Evolutionary conservation across 2,113 vertebrate genomes (phyloP), one percentile per base, ranked within the genome.

Genomic region (Cebidichthys violaceus): DNA sequence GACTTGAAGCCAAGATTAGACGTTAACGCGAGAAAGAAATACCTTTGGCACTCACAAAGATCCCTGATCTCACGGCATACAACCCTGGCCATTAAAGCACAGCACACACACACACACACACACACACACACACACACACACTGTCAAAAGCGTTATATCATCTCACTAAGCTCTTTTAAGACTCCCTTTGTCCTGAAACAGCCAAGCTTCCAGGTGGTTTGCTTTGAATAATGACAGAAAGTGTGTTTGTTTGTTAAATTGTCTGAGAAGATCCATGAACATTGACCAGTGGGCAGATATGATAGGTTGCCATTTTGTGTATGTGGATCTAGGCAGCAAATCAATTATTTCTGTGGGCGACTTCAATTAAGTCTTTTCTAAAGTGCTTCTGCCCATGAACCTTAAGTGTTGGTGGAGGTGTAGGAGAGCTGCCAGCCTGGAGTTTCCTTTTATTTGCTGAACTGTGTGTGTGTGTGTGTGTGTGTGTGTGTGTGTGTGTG

Each of bases 401-500:
- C 57, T 47, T 70, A 54, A 83, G 77, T 69, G 68, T 75, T 77
- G 86, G 79, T 79, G 33, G 80, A 85, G 76, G 33, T 55, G 35
- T 24, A 65, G 24, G 72, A 75, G 67, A 29, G 69, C 57, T 70
- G 70, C 52, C 74, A 60, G 61, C 75, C 62, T 68, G 41, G 74
- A 74, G 59, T 79, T 66, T 82, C 61, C 72, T 67, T 85, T 81
- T 65, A 81, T 89, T 88, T 78, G 52, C 78, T 71, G 47, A 72
- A 84, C 79, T 39, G 60, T 45, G 45, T 83, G 60, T 67, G n/a
- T 27, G 13, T 9, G 20, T 43, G 61, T 64, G 22, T 37, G 61
- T 64, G 61, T 64, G 17, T 35, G 60, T 20, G 60, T 61, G 7
- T 31, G 57, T 33, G 29, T 61, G 31, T 50, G 47, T 22, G 47